Evolutionary conservation across 2,113 vertebrate genomes (phyloP), one percentile per base, ranked within the genome.

Genomic region (Etheostoma spectabile): DNA sequence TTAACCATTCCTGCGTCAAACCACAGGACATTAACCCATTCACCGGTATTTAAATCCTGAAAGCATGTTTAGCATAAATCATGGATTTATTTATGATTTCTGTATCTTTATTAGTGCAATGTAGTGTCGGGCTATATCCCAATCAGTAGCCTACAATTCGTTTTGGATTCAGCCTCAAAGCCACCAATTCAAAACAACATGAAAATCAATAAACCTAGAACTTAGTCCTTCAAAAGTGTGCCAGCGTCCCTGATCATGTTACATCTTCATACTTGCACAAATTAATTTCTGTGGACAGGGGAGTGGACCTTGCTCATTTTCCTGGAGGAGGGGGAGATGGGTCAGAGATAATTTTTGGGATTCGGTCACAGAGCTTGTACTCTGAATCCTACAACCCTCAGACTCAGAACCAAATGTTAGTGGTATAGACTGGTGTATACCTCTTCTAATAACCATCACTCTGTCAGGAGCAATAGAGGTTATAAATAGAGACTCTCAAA

Each of bases 1-100:
- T 85, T 78, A 71, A 75, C 79, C 62, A 60, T 51, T 63, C 74
- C 80, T 90, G 91, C 90, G 90, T 93, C 92, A 92, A n/a, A 77
- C 60, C 74, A 52, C 84, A 55, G 72, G 33, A 56, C 89, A 7
- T 87, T 86, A 87, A 92, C 86, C 77, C 79, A 2, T 86, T 89
- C 84, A 48, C 57, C 19, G 69, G 19, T 1, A 6, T 33, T 42
- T 4, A 0, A n/a, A 7, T 14, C 6, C 76, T 14, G 8, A 8
- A 8, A 19, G 3, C 66, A n/a, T 22, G 3, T 12, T 22, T 15
- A 16, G 21, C 61, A 48, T 46, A 62, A 38, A 7, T 24, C 61
- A 24, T 3, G 6, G 15, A 11, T 18, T 1, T 21, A 6, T 48
- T 3, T 15, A 33, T 19, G 1, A 52, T 52, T 16, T 38, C 2